Evolutionary conservation across 2,797 vertebrate genomes (phyloP), one percentile per base, ranked within the genome.

Genomic region (Calcarius lapponicus): DNA sequence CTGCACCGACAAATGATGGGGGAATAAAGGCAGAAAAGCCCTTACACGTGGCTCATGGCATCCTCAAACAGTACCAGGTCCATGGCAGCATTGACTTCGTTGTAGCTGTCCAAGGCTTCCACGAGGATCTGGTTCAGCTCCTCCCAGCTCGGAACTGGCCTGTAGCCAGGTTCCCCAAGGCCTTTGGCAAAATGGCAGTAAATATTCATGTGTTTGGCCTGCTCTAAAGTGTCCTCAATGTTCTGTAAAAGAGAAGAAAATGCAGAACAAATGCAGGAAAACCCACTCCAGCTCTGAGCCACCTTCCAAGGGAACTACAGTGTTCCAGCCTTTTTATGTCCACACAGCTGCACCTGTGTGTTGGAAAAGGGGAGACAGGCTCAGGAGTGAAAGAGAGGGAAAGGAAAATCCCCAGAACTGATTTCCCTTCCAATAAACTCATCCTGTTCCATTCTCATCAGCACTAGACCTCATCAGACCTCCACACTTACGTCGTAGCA

Each of bases 21-120:
- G 42, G 7, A 47, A 54, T 0, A 34, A 86, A 85, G 65, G 17
- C 20, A 74, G 61, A 79, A 80, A 48, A 64, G 6, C 16, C 34
- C 99, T 99, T 97, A 99, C 99, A 99, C 95, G 4, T 99, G 99
- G 92, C 97, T 97, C 98, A 99, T 98, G 94, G 99, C 99, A 5
- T 99, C 99, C 95, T 99, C 99, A 86, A 99, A 99, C 38, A 99
- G 98, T 34, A 99, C 99, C 88, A 99, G 97, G 97, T 98, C 98
- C 95, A 99, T 98, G 40, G 98, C 98, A 34, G 99, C 97, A 7
- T 99, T 99, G 96, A 99, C 98, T 90, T 99, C 99, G 0, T 99
- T 99, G 98, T 99, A 98, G 81, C 79, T 97, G 57, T 99, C 98
- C 95, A 99, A 97, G 26, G 98, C 98, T 88, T 99, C 99, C 95